Evolutionary conservation across 2,113 vertebrate species (phyloP).

Genomic region (Cathartes aura): DNA sequence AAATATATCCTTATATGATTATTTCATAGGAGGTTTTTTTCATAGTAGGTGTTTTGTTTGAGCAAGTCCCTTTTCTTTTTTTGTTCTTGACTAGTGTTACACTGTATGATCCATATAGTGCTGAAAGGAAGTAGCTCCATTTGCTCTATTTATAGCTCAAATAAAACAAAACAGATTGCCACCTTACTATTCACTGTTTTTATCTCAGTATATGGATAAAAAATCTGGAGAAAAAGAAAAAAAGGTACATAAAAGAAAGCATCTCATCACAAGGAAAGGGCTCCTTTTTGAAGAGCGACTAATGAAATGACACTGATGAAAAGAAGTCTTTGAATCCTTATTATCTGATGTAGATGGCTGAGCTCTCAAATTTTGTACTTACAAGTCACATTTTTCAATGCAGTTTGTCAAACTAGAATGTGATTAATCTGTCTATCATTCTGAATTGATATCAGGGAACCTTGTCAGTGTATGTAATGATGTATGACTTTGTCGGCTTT

Average conservation of each 20-base stretch:
- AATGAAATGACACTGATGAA: conserved; percentile 3
- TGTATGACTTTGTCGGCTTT: conserved; percentile 31
- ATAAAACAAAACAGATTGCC: background rate
- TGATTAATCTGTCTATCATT: conserved; percentile 57
- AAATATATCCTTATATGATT: background rate
- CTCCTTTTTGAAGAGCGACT: background rate
- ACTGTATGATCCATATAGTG: background rate
- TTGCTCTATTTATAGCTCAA: background rate
- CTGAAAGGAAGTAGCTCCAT: background rate
- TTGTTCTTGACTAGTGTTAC: background rate
- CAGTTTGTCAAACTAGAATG: conserved; percentile 36
- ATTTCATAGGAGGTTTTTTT: background rate
- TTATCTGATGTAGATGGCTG: conserved; percentile 19
- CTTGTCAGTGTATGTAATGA: conserved; percentile 19
- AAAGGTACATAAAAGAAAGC: background rate
- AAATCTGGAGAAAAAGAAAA: background rate
- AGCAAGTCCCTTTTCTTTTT: background rate
- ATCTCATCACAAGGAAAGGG: background rate
- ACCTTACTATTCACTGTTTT: background rate
- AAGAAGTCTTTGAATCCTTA: conserved; percentile 40
- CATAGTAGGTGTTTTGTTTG: background rate
- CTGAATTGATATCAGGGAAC: conserved; percentile 18
- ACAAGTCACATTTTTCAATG: conserved; percentile 25
- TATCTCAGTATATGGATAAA: background rate
- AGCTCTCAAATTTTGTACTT: conserved; percentile 36